Conservation (phyloP, 2,113 vertebrate species). For the Leptobrachium leishanense region DNA sequence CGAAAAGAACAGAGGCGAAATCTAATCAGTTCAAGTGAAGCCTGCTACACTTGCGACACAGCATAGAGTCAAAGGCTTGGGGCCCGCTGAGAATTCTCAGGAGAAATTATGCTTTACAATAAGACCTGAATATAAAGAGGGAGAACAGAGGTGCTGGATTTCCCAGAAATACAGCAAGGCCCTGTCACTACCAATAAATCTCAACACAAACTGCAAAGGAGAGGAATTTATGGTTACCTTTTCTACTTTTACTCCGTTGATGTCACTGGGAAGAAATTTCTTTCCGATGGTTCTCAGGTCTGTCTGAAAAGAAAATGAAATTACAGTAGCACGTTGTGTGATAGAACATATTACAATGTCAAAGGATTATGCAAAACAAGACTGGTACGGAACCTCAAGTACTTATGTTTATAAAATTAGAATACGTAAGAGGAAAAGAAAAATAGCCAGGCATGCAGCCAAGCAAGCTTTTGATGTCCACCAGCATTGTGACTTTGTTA, state of each 20-base stretch:
- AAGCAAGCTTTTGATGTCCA: too few species aligned
- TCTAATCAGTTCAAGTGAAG: constrained; percentile 30
- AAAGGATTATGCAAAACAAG: not conserved
- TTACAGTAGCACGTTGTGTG: constrained; percentile 21
- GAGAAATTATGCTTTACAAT: constrained; percentile 14
- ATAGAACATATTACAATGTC: not conserved
- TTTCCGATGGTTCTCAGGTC: constrained; percentile 92
- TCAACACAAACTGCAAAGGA: constrained; percentile 38
- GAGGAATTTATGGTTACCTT: constrained; percentile 72
- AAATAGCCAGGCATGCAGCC: too few species aligned
- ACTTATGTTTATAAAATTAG: too few species aligned
- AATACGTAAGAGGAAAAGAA: too few species aligned
- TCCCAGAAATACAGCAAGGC: not conserved
- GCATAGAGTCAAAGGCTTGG: constrained; percentile 21
- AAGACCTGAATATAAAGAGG: not conserved
- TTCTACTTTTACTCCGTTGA: constrained; percentile 91
- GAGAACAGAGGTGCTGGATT: constrained; percentile 4
- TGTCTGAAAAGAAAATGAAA: constrained; percentile 77
- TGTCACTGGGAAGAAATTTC: constrained; percentile 87
- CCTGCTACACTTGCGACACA: not conserved
- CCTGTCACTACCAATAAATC: constrained; percentile 1
- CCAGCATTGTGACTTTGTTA: too few species aligned
- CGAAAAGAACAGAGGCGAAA: constrained; percentile 1
- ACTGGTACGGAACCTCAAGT: too few species aligned
- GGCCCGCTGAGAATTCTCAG: not conserved